Base-by-base conservation (phyloP, 2,888 invertebrate species). In the Agonopterix alstromeriana region DNA sequence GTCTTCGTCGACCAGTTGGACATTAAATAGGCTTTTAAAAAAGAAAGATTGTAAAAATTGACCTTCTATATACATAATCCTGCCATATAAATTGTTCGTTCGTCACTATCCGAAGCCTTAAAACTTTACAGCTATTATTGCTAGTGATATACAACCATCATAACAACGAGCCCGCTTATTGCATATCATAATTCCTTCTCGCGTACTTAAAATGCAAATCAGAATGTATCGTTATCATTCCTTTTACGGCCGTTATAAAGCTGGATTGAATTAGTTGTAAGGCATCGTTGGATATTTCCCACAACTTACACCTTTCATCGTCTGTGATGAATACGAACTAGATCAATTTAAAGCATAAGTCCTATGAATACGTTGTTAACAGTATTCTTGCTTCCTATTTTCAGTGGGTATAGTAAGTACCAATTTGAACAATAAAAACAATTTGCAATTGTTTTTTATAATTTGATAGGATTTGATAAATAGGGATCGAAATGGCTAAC, bases 191-290 rank as follows among this genome's bases (percentile, higher is more conserved):
- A 67, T 61, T 63, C 62, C 58, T 62, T 62, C 60, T 58, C 57
- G 56, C 53, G 56, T 61, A 59, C 61, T 65, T 66, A 62, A 63
- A 67, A 73, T 73, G 65, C 67, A 67, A 70, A 71, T 67, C 65
- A 58, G 58, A 53, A 63, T 63, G 62, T 66, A 65, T 70, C 66
- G 65, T 67, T 67, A 69, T 70, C 69, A 70, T 72, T 69, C 64
- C 69, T 70, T 69, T 74, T 72, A 72, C 70, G 57, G 63, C 51
- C 49, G 65, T 56, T 57, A 62, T 70, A 72, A 72, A 73, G 59
- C 58, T 58, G 52, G 60, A 58, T 59, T 60, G 63, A 67, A 71
- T 70, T 67, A 65, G 63, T 63, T 65, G 54, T 58, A 27, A 27
- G 47, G 43, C 60, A 53, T 59, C 65, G 57, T 52, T 63, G 59